A percentile compares a stretch with the other conserved stretches of the same genome.
Conservation (phyloP, 1,140 invertebrate species). For the Drosophila novamexicana region DNA sequence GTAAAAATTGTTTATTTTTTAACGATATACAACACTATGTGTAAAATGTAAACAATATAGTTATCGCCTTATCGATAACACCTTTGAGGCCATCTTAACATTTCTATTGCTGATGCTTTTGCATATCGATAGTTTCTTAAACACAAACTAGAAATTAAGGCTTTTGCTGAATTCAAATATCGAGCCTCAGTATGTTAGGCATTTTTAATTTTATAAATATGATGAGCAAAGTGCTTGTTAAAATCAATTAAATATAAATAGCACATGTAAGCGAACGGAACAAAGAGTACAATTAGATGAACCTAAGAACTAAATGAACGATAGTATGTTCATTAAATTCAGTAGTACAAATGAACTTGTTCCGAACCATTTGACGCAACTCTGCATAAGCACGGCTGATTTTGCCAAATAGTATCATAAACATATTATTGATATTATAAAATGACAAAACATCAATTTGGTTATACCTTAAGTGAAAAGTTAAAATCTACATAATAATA, state of each 20-base stretch:
- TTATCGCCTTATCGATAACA: conserved; percentile 13
- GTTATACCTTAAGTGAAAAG: conserved; percentile 30
- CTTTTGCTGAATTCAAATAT: background rate
- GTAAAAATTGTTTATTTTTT: background rate
- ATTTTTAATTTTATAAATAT: background rate
- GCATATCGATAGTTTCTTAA: conserved; percentile 16
- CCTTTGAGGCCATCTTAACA: conserved; percentile 8
- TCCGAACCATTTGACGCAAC: conserved; percentile 8
- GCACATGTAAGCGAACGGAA: background rate
- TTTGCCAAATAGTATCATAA: conserved; percentile 41
- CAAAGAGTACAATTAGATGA: background rate
- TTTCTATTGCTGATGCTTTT: background rate
- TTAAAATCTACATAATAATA: conserved; percentile 33
- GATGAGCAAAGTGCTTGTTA: background rate
- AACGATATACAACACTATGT: conserved; percentile 5
- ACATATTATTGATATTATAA: conserved; percentile 27
- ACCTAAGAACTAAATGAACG: background rate
- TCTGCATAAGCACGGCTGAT: conserved; percentile 14
- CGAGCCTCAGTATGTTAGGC: too few relatives aligned
- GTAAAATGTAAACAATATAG: conserved; percentile 25
- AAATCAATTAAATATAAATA: background rate
- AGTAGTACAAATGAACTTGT: conserved; percentile 2
- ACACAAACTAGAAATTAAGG: background rate
- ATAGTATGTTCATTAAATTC: background rate
- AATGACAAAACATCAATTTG: conserved; percentile 47